phyloP scores from a whole-genome alignment of 2,797 vertebrate species.

The Champsocephalus gunnari region DNA sequence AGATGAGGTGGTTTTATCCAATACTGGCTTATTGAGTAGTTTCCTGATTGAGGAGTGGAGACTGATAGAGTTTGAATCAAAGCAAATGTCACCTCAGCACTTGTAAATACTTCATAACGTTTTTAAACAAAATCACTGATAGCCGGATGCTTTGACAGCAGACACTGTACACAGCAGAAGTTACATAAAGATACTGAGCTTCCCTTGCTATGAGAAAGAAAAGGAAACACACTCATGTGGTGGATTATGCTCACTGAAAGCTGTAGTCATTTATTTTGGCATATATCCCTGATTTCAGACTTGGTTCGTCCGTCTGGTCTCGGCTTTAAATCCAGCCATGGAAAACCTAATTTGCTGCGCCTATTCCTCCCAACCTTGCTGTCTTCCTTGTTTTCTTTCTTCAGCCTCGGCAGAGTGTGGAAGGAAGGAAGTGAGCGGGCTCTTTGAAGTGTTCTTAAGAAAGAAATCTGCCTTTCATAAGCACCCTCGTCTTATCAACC shows the following conservation, averaged over 20 bases:
- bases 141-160: constrained; percentile 53
- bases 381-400: constrained; percentile 66
- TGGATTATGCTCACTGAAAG: constrained; percentile 76
- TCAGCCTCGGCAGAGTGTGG: constrained; percentile 46
- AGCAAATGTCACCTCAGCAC: constrained; percentile 16
- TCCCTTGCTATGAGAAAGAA: constrained; percentile 38
- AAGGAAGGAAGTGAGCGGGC: constrained; percentile 55
- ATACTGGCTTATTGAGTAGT: neutral
- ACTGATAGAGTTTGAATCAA: constrained; percentile 9
- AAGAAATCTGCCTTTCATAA: constrained; percentile 78
- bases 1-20: constrained; percentile 10
- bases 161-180: constrained; percentile 51
- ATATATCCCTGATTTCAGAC: constrained; percentile 77
- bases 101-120: constrained; percentile 15
- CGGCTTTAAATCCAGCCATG: constrained; percentile 73
- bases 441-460: constrained; percentile 81
- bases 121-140: constrained; percentile 16
- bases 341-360: constrained; percentile 73
- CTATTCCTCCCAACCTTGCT: constrained; percentile 63
- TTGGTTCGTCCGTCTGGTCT: constrained; percentile 67
- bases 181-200: constrained; percentile 64
- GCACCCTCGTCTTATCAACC: constrained; percentile 55
- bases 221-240: constrained; percentile 53
- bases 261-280: constrained; percentile 82
- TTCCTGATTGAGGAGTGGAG: neutral